phyloP scores from a whole-genome alignment of 92 coral and sea anemone genomes.

The Montipora capitata region DNA sequence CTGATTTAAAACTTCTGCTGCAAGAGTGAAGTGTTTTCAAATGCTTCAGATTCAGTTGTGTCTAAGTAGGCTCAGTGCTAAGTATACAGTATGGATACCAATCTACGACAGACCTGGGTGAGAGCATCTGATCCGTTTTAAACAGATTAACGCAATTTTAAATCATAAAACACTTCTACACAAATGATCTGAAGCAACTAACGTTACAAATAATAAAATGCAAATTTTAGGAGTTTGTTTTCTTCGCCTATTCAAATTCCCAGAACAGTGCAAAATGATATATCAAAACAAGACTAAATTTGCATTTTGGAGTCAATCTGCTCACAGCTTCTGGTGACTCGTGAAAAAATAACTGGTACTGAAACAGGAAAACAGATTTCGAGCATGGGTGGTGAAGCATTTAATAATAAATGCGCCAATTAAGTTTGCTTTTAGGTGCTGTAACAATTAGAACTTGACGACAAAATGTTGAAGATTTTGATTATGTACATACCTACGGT shows the following conservation, averaged over 20 bases:
- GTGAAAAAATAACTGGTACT: neutral
- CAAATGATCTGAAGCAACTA: neutral
- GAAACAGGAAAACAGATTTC: neutral
- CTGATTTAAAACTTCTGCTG: too few species aligned
- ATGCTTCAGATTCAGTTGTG: neutral
- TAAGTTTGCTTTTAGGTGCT: neutral
- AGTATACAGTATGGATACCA: neutral
- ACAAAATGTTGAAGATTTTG: neutral
- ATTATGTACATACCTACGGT: constrained; percentile 74
- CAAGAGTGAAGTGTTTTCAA: neutral
- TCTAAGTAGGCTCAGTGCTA: neutral
- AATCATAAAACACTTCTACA: neutral
- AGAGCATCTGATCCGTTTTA: neutral
- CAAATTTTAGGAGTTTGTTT: neutral
- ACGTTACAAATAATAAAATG: neutral
- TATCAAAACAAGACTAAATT: neutral
- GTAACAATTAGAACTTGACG: neutral
- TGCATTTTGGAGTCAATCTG: neutral
- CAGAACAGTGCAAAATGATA: neutral
- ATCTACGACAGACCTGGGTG: neutral
- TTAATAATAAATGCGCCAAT: neutral
- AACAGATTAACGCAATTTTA: neutral
- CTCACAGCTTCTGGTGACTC: too few species aligned
- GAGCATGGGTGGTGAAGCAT: neutral
- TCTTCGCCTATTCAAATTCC: neutral